Evolutionary conservation across 2,888 invertebrate species (phyloP).

Genomic region (Stictocephala bisonia): DNA sequence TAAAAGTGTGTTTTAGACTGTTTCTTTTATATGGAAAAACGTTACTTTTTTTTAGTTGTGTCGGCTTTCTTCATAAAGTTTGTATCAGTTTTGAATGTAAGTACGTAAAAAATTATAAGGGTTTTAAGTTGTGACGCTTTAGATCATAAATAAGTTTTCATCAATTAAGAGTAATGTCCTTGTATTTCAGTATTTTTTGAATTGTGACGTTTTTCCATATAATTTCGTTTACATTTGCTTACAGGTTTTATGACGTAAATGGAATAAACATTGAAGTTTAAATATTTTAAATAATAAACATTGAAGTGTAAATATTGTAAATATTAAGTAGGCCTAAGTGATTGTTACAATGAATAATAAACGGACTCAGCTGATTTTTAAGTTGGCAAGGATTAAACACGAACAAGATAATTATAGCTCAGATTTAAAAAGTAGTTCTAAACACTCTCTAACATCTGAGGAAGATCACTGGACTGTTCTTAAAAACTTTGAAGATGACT

Average conservation of each 20-base stretch:
- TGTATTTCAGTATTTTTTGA: neutral
- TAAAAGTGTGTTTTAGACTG: too few species aligned
- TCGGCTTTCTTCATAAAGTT: neutral
- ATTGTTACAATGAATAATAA: neutral
- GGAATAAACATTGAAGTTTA: too few species aligned
- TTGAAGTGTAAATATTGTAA: too few species aligned
- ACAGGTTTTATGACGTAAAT: neutral
- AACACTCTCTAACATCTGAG: neutral
- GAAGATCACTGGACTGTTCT: neutral
- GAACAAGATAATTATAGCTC: neutral
- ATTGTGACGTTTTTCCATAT: neutral
- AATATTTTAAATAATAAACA: too few species aligned
- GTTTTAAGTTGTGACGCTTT: neutral
- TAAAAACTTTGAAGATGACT: neutral
- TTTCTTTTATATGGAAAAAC: too few species aligned
- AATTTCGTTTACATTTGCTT: neutral
- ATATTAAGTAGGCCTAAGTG: too few species aligned
- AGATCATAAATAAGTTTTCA: neutral
- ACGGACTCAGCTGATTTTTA: neutral
- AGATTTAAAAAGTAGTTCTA: neutral
- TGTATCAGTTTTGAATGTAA: neutral
- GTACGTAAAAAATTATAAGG: neutral
- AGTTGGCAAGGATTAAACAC: neutral
- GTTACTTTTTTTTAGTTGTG: too few species aligned
- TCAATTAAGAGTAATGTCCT: neutral